These are phyloP conservation scores for Pterobdella sp. DNA, from an alignment of 2,888 invertebrate species.

Conservation along the genomic window DNA sequence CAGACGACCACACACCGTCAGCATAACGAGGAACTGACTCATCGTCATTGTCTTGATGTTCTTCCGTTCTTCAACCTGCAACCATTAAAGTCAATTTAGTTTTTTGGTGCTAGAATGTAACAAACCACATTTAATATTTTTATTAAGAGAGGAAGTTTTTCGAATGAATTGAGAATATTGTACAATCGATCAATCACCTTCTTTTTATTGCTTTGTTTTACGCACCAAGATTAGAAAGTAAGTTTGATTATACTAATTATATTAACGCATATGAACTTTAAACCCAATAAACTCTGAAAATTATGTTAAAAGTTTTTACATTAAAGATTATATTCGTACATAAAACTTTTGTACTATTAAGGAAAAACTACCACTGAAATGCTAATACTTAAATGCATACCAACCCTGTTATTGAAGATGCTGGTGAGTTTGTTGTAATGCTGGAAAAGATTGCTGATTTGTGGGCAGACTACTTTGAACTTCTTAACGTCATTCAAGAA, in stretches of 20 bases:
- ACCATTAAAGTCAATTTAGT: no score
- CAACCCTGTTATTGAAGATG: conserved; percentile 1
- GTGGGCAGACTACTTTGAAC: background rate
- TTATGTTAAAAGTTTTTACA: no score
- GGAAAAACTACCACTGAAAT: no score
- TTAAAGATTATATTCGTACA: no score
- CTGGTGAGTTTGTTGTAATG: background rate
- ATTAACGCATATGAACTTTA: no score
- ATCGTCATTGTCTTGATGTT: background rate
- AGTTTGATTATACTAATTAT: background rate
- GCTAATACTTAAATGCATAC: background rate
- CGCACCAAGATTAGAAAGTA: background rate
- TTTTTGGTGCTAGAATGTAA: no score
- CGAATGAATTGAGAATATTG: no score
- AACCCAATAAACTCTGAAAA: no score
- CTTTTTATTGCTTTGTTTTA: no score
- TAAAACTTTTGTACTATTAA: background rate
- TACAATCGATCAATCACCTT: no score
- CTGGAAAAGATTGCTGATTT: background rate
- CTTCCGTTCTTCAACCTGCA: background rate
- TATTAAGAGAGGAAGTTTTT: no score
- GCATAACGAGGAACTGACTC: background rate
- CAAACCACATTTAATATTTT: no score
- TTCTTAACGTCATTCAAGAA: conserved; percentile 8
- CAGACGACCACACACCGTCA: background rate